These are phyloP conservation scores for Dipodomys merriami DNA, from an alignment of 2,113 vertebrate genomes.

Conservation along the genomic window DNA sequence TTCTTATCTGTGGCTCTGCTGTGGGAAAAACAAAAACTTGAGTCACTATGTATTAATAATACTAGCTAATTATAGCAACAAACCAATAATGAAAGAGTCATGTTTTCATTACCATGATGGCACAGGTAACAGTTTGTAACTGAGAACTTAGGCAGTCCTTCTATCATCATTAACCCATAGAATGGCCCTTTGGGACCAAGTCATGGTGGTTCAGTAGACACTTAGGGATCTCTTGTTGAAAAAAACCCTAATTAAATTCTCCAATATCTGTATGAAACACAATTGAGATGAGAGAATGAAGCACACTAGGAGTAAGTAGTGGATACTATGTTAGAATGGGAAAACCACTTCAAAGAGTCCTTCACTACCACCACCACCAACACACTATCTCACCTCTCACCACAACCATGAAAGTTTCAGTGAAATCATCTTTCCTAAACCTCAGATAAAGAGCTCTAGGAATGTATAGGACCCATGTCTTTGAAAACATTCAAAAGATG, in stretches of 20 bases:
- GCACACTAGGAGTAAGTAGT: not conserved
- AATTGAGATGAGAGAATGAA: not conserved
- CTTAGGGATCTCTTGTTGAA: not conserved
- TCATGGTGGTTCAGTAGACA: not conserved
- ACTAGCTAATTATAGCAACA: not conserved
- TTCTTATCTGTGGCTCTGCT: not conserved
- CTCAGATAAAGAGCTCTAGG: not conserved
- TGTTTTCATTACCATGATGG: not conserved
- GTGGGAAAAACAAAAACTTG: not conserved
- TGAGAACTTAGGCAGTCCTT: not conserved
- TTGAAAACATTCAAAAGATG: not conserved
- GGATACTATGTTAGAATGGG: not conserved
- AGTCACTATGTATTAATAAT: not conserved
- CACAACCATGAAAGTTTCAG: not conserved
- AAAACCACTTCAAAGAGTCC: not conserved
- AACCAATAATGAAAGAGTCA: not conserved
- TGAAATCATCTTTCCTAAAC: not conserved
- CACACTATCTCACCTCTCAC: not conserved
- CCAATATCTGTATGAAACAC: not conserved
- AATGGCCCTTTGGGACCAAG: not conserved
- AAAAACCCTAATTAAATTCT: not conserved
- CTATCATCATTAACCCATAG: not conserved
- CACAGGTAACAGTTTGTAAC: not conserved
- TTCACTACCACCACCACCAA: no score
- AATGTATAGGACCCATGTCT: no score